These are phyloP conservation scores for Agapetus fuscipes DNA, from an alignment of 2,888 invertebrate genomes.

Conservation along the genomic window DNA sequence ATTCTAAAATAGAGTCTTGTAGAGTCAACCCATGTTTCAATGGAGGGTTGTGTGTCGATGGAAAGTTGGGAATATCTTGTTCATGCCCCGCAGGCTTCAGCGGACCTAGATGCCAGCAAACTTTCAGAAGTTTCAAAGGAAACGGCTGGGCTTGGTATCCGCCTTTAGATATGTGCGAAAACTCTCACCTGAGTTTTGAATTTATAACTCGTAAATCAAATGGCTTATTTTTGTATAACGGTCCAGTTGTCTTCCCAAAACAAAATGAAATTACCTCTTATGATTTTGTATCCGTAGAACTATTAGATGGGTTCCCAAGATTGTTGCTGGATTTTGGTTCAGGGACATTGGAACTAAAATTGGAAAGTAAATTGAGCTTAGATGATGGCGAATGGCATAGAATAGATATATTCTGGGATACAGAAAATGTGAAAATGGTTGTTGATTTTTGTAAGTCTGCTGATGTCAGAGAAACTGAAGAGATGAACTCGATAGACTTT, in stretches of 20 bases:
- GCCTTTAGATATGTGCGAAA: slow-evolving; percentile 92
- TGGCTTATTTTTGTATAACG: slow-evolving; percentile 90
- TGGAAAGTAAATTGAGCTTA: slow-evolving; percentile 73
- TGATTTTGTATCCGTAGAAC: slow-evolving; percentile 90
- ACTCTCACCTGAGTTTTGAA: slow-evolving; percentile 89
- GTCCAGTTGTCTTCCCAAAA: slow-evolving; percentile 91
- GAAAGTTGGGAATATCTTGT: slow-evolving; percentile 78
- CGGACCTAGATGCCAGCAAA: slow-evolving; percentile 96
- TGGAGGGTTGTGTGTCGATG: slow-evolving; percentile 91
- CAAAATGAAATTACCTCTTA: slow-evolving; percentile 80
- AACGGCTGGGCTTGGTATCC: slow-evolving; percentile 99
- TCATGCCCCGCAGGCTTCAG: slow-evolving; percentile 87
- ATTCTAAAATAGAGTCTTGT: slow-evolving; percentile 82
- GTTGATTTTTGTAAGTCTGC: slow-evolving; percentile 90
- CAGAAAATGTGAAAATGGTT: slow-evolving; percentile 85
- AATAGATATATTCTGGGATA: slow-evolving; percentile 90
- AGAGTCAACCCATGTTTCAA: slow-evolving; percentile 87
- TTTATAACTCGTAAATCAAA: slow-evolving; percentile 88
- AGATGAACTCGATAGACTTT: slow-evolving; percentile 78
- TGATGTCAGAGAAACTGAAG: slow-evolving; percentile 80
- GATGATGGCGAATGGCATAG: slow-evolving; percentile 98
- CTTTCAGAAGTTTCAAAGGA: slow-evolving; percentile 86
- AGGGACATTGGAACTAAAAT: slow-evolving; percentile 77
- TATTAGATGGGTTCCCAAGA: slow-evolving; percentile 84
- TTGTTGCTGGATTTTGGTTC: slow-evolving; percentile 91